Evolutionary conservation across 2,888 invertebrate genomes (phyloP), one percentile per base, ranked within the genome.

Genomic region (Nemurella pictetii): DNA sequence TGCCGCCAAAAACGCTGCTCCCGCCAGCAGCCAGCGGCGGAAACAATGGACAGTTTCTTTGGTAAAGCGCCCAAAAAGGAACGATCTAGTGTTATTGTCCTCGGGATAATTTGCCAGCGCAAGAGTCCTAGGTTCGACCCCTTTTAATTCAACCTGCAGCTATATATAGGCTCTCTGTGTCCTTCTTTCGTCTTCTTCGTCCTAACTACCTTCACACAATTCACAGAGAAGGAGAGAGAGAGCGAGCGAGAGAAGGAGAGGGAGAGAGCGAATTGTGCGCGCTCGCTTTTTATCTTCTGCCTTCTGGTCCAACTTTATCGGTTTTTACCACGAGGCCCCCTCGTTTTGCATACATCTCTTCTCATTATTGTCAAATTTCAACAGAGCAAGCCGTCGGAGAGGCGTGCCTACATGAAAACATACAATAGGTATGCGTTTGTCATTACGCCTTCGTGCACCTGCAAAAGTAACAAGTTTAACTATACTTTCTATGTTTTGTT

Each of bases 11-110:
- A 55, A 26, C 82, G 72, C 55, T 28, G 26, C 36, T 27, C 82
- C 15, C 26, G 27, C 26, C 20, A 25, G n/a, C n/a, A n/a, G n/a
- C n/a, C n/a, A n/a, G 9, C 82, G n/a, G 72, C 82, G 82, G 82
- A 82, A 82, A 82, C 82, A 82, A 82, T 72, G 82, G 82, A 82
- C 82, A 82, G 82, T 82, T 82, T 72, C 82, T 82, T 82, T 55
- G 82, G 82, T 82, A 72, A 26, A 72, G 72, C 5, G 82, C 82
- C 82, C 82, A 82, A 82, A 72, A 55, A 82, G 72, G 55, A 36
- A 82, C 82, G 82, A 82, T 82, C 55, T 82, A 82, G 26, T 55
- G 82, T 82, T 82, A 82, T 82, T 82, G 72, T 55, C 55, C 27
- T 82, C 55, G 25, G 82, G 55, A 82, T 82, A 82, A 82, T 82